Base-by-base conservation (phyloP, 2,888 invertebrate genomes). In the Gastrophysa polygoni region DNA sequence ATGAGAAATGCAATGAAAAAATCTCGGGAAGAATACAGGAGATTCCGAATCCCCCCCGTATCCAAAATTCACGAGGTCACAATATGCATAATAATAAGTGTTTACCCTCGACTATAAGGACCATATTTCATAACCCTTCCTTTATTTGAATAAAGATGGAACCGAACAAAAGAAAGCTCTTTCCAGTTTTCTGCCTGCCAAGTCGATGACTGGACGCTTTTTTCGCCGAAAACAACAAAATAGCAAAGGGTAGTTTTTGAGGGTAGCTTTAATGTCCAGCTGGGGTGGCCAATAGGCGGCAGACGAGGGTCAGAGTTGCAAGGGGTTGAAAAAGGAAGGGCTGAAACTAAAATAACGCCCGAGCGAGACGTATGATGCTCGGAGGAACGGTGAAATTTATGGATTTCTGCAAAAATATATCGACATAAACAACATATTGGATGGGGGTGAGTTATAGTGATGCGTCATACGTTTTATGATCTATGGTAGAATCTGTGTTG, bases 191-290 rank as follows among this genome's bases (percentile, higher is more conserved):
- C 24, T 46, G 51, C 46, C 51, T 58, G 64, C 63, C 60, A 63
- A 63, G 49, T 50, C 64, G 70, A 71, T 72, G 72, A 72, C 68
- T 64, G 67, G 63, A 68, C 70, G 64, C 50, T 69, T 72, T 71
- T 72, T 71, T 72, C 61, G 59, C 51, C 57, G 68, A 68, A 71
- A 71, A 71, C 65, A 68, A 68, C 61, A 63, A 64, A 68, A 73
- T 68, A 69, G 73, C 70, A 76, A 77, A 75, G 76, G 76, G 77
- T 77, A 73, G 73, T 66, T 29, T 56, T 67, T 61, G 71, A 74
- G 77, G 77, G 78, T 77, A 73, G 75, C 72, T 72, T 73, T 73
- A 73, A 73, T 75, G 75, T 75, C 75, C 75, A 68, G 73, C 70
- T 68, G 66, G 71, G 71, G 68, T 71, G 73, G 73, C 77, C 77